phyloP scores from a whole-genome alignment of 2,113 vertebrate genomes.

The Rattus norvegicus region DNA sequence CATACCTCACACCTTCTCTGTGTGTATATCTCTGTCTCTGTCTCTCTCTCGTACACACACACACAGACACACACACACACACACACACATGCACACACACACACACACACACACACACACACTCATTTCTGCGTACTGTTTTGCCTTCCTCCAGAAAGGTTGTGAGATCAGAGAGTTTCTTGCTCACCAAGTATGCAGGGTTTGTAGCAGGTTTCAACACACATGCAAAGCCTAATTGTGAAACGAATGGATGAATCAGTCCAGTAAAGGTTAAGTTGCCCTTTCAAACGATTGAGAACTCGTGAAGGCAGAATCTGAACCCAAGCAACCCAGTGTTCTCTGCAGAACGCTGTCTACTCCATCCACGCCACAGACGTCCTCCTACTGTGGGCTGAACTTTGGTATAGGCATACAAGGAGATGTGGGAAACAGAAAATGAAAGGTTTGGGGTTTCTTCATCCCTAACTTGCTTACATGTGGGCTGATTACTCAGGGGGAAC shows the following conservation, averaged over 20 bases:
- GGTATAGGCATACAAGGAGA: conserved; percentile 70
- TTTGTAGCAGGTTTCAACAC: not conserved
- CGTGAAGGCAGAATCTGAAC: not conserved
- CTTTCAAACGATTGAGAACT: not conserved
- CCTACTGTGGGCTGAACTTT: conserved; percentile 70
- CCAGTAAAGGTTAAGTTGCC: not conserved
- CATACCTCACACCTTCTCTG: not conserved
- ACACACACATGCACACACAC: no score
- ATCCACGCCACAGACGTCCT: conserved; percentile 68
- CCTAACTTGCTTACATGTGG: conserved; percentile 79
- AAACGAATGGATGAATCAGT: not conserved
- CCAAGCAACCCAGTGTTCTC: not conserved
- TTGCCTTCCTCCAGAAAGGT: not conserved
- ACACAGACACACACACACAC: no score
- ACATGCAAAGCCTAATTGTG: not conserved
- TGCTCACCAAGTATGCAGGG: not conserved
- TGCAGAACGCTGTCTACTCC: not conserved
- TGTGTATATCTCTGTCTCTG: not conserved
- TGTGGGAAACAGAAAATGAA: conserved; percentile 82
- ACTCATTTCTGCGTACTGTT: not conserved
- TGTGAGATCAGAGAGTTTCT: not conserved
- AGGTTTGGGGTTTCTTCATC: conserved; percentile 72
- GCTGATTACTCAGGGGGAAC: conserved; percentile 83
- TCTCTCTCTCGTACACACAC: no score
- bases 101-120: no score